phyloP scores from a whole-genome alignment of 2,797 vertebrate genomes.

The Xenops minutus region DNA sequence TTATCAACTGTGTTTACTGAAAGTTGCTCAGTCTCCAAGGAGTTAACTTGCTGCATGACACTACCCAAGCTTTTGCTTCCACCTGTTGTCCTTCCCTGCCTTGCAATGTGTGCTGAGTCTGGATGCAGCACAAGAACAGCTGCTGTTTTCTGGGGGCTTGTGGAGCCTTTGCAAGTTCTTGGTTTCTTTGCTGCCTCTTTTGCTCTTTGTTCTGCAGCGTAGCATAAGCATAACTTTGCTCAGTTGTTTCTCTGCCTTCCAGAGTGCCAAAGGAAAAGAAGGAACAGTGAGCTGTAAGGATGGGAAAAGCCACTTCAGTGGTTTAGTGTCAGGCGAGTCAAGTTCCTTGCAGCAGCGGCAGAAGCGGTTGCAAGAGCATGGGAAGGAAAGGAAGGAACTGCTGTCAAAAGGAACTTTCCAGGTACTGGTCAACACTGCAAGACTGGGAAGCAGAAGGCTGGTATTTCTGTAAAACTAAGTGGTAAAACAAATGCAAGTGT shows the following conservation, averaged over 20 bases:
- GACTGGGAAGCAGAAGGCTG: not conserved
- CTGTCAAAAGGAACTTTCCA: constrained; percentile 83
- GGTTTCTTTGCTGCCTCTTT: not conserved
- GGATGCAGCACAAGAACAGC: not conserved
- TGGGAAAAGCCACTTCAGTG: constrained; percentile 66
- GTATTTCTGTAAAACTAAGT: not conserved
- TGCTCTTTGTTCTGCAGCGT: not conserved
- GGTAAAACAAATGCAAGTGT: not conserved
- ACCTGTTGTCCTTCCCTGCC: not conserved
- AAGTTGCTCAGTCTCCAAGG: not conserved
- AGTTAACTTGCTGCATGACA: not conserved
- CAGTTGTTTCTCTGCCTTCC: constrained; percentile 26
- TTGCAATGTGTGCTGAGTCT: not conserved
- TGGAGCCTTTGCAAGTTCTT: not conserved
- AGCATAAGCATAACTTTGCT: not conserved
- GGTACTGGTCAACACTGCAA: constrained; percentile 68
- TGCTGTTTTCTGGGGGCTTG: not conserved
- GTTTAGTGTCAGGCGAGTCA: constrained; percentile 68
- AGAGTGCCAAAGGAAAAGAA: constrained; percentile 86
- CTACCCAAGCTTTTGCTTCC: not conserved
- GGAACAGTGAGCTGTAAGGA: constrained; percentile 75
- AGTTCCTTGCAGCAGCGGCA: constrained; percentile 79
- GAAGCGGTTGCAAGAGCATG: constrained; percentile 87
- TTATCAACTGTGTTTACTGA: not conserved
- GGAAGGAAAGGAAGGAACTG: constrained; percentile 93